Conservation (phyloP, 1,140 invertebrate genomes). For the Leucophenga varia region DNA sequence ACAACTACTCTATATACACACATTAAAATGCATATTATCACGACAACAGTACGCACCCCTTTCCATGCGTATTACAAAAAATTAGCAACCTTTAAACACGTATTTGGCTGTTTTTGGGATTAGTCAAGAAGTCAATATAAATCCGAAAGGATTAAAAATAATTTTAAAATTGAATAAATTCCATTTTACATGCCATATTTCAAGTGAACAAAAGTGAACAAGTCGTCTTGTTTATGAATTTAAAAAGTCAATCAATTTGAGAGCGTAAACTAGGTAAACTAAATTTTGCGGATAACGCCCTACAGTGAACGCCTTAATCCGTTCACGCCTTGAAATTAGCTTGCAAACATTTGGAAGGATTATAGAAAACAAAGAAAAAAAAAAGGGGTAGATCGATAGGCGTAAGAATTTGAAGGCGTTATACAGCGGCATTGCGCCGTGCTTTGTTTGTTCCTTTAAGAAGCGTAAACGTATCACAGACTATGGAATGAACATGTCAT, state of each 20-base stretch:
- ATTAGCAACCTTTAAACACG: too few relatives aligned
- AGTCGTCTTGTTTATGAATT: too few relatives aligned
- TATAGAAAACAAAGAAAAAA: too few relatives aligned
- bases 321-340: slow-evolving; percentile 49
- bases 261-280: too few relatives aligned
- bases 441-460: neutral
- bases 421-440: neutral
- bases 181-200: too few relatives aligned
- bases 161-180: neutral
- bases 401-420: slow-evolving; percentile 9
- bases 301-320: slow-evolving; percentile 37
- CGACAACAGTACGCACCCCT: slow-evolving; percentile 11
- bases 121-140: slow-evolving; percentile 41
- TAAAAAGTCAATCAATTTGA: too few relatives aligned
- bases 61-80: too few relatives aligned
- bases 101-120: too few relatives aligned
- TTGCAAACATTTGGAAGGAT: slow-evolving; percentile 55
- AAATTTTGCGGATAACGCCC: slow-evolving; percentile 46
- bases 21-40: slow-evolving; percentile 3
- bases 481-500: too few relatives aligned
- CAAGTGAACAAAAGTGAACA: too few relatives aligned
- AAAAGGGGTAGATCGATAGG: slow-evolving; percentile 18
- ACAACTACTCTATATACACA: too few relatives aligned
- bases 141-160: slow-evolving; percentile 44
- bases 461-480: too few relatives aligned